Base-by-base conservation (phyloP, 2,888 invertebrate genomes). In the Cheilosia scutellata region DNA sequence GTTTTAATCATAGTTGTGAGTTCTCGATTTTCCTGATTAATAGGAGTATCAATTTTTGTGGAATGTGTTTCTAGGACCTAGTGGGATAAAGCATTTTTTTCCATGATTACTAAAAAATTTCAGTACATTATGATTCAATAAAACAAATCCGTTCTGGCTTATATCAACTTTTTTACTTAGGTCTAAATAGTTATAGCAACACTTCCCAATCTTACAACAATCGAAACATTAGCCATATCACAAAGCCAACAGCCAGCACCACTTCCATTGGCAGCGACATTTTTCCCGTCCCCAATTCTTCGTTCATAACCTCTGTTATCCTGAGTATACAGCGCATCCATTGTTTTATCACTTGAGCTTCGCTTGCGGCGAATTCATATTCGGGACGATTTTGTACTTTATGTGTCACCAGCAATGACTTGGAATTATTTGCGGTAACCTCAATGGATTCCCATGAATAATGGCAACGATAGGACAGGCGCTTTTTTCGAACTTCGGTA, bases 401-500 rank as follows among this genome's bases (percentile, higher is more conserved):
- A 55, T 87, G 77, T 6, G 76, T 78, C 49, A 91, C 84, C 53
- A 90, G 88, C 29, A 91, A 88, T 37, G 89, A 89, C 72, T 91
- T 91, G 9, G 91, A 90, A 82, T 88, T 90, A 82, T 89, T 91
- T 5, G 60, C 47, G 3, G 87, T 37, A 6, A 91, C 77, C 76
- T 91, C 92, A 82, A 92, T 89, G 37, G 89, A 79, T 60, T 91
- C 90, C 89, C 91, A 91, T 44, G 89, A 87, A 82, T 90, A 92
- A 76, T 91, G 90, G 76, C 92, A 91, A 20, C 91, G 91, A 88
- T 90, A 92, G 68, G 90, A 88, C 33, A 92, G 75, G 0, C 91
- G 90, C 31, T 90, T 89, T 76, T 92, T 92, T 0, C 91, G 90
- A 74, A 91, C 90, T 89, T 92, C 92, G 2, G 91, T 90, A 87